Percentiles rank a stretch among this genome's conserved stretches.
Conservation (phyloP, 2,888 invertebrate genomes). For the Quadroppia sp. region DNA sequence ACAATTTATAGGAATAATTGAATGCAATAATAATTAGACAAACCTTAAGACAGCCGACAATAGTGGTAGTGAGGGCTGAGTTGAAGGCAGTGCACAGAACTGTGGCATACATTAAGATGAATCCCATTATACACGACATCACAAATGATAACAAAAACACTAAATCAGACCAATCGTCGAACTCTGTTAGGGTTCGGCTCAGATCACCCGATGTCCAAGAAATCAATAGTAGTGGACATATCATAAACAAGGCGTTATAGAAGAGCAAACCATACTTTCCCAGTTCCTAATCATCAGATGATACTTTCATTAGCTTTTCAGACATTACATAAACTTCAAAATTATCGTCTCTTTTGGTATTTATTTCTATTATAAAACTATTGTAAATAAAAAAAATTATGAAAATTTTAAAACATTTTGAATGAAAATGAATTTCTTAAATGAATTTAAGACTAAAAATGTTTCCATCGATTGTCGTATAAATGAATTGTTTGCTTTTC, state of each 20-base stretch:
- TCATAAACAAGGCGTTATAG: slow-evolving; percentile 86
- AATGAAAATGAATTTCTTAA: no score
- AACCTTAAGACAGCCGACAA: slow-evolving; percentile 90
- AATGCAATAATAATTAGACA: slow-evolving; percentile 36
- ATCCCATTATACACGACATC: slow-evolving; percentile 93
- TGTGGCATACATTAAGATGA: slow-evolving; percentile 87
- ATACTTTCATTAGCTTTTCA: not conserved
- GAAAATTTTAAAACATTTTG: no score
- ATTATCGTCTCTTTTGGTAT: not conserved
- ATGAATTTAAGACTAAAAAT: not conserved
- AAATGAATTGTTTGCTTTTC: slow-evolving; percentile 15
- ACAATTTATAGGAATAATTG: not conserved
- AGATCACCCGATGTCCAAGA: slow-evolving; percentile 74
- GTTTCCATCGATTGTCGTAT: not conserved
- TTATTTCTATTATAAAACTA: no score
- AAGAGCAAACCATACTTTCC: slow-evolving; percentile 89
- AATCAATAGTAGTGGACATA: slow-evolving; percentile 66
- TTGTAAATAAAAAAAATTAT: no score
- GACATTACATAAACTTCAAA: not conserved
- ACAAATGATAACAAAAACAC: slow-evolving; percentile 75
- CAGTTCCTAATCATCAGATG: slow-evolving; percentile 61
- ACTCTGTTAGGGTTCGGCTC: slow-evolving; percentile 61
- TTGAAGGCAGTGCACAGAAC: slow-evolving; percentile 93
- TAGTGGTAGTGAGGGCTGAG: slow-evolving; percentile 97
- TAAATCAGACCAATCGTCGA: slow-evolving; percentile 67